Percentiles rank a stretch among this genome's conserved stretches.
phyloP scores from a whole-genome alignment of 2,113 vertebrate species.

The Fukomys damarensis region DNA sequence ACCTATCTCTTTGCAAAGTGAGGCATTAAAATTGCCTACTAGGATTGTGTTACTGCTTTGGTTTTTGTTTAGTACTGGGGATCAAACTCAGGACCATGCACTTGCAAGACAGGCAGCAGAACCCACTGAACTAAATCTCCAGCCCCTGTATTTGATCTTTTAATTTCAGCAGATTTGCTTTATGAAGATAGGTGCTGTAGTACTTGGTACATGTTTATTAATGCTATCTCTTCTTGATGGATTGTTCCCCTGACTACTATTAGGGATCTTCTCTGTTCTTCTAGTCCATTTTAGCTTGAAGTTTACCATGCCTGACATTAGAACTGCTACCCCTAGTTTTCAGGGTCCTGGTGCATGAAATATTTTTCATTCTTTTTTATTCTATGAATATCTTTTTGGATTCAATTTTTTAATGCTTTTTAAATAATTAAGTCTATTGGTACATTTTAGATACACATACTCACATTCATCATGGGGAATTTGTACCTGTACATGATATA shows the following conservation, averaged over 20 bases:
- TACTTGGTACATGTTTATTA: neutral
- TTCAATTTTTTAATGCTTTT: too few species aligned
- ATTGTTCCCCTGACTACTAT: neutral
- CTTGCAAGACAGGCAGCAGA: too few species aligned
- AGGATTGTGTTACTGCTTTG: neutral
- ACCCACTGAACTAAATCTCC: too few species aligned
- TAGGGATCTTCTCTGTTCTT: neutral
- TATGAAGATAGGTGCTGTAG: neutral
- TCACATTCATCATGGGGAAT: too few species aligned
- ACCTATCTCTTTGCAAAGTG: neutral
- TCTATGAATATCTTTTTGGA: neutral
- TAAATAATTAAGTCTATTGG: too few species aligned
- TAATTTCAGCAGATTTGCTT: neutral
- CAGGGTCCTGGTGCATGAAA: neutral
- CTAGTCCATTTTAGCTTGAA: neutral
- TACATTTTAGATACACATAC: too few species aligned
- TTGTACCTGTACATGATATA: too few species aligned
- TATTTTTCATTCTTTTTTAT: neutral
- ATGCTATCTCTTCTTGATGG: neutral
- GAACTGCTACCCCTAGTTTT: neutral
- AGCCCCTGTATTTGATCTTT: neutral
- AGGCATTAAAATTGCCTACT: neutral
- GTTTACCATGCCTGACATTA: neutral
- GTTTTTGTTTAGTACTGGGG: too few species aligned
- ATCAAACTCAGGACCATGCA: too few species aligned